Percentiles rank a stretch among this genome's conserved stretches.
Conservation (phyloP, 2,888 invertebrate genomes). For the Anorthoa munda region DNA sequence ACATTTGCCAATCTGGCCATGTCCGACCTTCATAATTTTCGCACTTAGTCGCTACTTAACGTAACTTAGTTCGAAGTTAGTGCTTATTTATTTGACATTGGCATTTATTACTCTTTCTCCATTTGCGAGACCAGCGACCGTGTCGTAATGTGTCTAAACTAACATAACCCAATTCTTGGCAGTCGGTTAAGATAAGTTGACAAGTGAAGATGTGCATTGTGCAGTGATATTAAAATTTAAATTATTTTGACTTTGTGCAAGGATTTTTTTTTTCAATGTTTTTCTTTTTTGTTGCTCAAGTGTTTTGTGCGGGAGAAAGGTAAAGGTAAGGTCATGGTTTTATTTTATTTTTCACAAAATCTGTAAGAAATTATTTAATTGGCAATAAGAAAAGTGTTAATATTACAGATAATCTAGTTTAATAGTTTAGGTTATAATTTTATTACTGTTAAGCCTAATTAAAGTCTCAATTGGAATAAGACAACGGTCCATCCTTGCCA, state of each 20-base stretch:
- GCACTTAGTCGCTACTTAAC: constrained; percentile 47
- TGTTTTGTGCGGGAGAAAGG: constrained; percentile 49
- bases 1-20: constrained; percentile 13
- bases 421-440: too few relatives aligned
- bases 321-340: constrained; percentile 43
- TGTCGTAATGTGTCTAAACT: constrained; percentile 51
- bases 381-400: neutral
- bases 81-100: constrained; percentile 66
- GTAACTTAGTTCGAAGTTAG: constrained; percentile 44
- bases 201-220: constrained; percentile 47
- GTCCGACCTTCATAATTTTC: constrained; percentile 52
- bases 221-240: constrained; percentile 25
- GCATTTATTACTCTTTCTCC: constrained; percentile 65
- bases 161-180: constrained; percentile 56
- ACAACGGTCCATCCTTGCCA: neutral
- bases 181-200: constrained; percentile 53
- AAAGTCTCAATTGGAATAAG: too few relatives aligned
- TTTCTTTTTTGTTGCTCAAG: constrained; percentile 52
- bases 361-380: neutral
- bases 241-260: constrained; percentile 13
- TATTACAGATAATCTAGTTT: too few relatives aligned
- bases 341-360: neutral
- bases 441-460: too few relatives aligned
- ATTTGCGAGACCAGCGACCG: constrained; percentile 52
- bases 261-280: constrained; percentile 41